A percentile compares a stretch with the other conserved stretches of the same genome.
Evolutionary conservation across 2,797 vertebrate species (phyloP).

Genomic region (Acipenser oxyrinchus): DNA sequence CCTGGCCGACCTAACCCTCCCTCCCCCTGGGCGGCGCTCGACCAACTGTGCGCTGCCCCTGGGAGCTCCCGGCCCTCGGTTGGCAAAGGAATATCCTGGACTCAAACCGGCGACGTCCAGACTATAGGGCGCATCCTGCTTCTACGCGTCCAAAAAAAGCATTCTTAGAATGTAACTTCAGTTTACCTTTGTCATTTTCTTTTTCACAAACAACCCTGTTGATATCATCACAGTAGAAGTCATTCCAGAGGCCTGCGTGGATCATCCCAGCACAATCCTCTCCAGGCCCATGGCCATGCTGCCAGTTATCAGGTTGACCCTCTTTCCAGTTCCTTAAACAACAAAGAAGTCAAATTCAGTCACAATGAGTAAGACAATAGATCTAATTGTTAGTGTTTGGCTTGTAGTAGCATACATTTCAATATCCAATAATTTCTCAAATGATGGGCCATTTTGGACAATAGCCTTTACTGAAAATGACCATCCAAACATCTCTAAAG

Average conservation of each 20-base stretch:
- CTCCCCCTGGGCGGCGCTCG: too few species aligned
- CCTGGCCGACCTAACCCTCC: too few species aligned
- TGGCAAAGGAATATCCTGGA: not conserved
- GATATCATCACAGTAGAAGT: slow-evolving; percentile 83
- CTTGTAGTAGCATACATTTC: not conserved
- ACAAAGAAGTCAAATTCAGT: slow-evolving; percentile 46
- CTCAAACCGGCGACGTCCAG: not conserved
- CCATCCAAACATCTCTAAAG: not conserved
- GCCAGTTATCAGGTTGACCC: slow-evolving; percentile 91
- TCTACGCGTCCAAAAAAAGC: not conserved
- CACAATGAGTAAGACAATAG: slow-evolving; percentile 11
- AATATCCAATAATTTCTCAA: not conserved
- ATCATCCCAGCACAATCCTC: slow-evolving; percentile 85
- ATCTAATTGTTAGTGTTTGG: not conserved
- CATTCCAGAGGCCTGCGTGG: slow-evolving; percentile 81
- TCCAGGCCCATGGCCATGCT: slow-evolving; percentile 61
- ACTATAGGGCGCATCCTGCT: too few species aligned
- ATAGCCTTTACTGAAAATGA: not conserved
- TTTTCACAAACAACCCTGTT: slow-evolving; percentile 88
- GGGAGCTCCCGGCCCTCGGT: too few species aligned
- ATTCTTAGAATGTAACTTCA: too few species aligned
- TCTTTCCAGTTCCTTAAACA: slow-evolving; percentile 80
- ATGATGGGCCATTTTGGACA: not conserved
- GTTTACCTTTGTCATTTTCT: slow-evolving; percentile 67
- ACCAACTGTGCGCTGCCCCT: too few species aligned